phyloP scores from a whole-genome alignment of 2,888 invertebrate species.

The Hydropsyche betteni region DNA sequence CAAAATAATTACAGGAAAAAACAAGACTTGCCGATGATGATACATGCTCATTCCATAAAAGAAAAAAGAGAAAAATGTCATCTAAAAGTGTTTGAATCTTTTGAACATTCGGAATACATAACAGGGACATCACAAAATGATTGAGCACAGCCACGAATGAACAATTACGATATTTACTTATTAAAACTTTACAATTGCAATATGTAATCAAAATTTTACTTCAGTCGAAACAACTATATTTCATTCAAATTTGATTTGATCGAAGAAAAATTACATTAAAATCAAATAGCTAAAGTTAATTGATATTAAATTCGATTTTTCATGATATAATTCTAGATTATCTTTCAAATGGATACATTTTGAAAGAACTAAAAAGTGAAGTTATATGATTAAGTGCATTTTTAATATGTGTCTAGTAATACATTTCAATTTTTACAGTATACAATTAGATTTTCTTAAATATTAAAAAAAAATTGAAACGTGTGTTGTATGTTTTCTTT shows the following conservation, averaged over 20 bases:
- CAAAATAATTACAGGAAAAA: too few relatives aligned
- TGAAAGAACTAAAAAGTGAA: conserved; percentile 18
- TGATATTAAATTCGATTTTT: conserved; percentile 5
- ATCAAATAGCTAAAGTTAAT: not conserved
- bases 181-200: too few relatives aligned
- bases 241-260: too few relatives aligned
- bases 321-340: not conserved
- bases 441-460: conserved; percentile 5
- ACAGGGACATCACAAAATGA: not conserved
- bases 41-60: too few relatives aligned
- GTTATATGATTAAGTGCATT: conserved; percentile 9
- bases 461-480: not conserved
- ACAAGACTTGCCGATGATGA: too few relatives aligned
- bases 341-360: not conserved
- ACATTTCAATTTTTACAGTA: conserved; percentile 27
- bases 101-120: too few relatives aligned
- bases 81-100: too few relatives aligned
- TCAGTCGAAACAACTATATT: too few relatives aligned
- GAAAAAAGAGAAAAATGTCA: too few relatives aligned
- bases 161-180: not conserved
- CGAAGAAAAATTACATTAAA: too few relatives aligned
- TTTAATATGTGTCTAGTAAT: conserved; percentile 19
- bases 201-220: too few relatives aligned
- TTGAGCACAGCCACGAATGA: conserved; percentile 30
- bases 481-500: not conserved